Percentiles rank a stretch among this genome's conserved stretches.
Evolutionary conservation across 2,113 vertebrate genomes (phyloP).

Genomic region (Strix uralensis): DNA sequence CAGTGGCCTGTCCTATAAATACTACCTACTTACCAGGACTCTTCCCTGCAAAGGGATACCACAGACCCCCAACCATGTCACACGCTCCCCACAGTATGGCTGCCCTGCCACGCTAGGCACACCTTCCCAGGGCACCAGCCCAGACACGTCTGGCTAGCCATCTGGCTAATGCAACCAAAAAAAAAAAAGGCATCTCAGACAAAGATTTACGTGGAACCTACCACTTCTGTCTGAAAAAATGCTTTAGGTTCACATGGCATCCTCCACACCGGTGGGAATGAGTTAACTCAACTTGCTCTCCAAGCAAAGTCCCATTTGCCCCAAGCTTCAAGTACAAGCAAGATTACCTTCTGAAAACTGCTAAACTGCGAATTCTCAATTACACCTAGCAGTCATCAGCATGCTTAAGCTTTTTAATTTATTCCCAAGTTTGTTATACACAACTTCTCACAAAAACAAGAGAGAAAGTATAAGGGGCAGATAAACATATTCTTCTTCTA

Average conservation of each 20-base stretch:
- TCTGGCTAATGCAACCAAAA: not conserved
- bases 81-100: fast-evolving
- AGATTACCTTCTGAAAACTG: not conserved
- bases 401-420: not conserved
- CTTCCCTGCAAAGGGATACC: not conserved
- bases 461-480: not conserved
- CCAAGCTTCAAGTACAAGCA: not conserved
- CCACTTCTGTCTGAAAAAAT: not conserved
- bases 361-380: not conserved
- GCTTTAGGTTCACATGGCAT: not conserved
- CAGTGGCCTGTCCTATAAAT: not conserved
- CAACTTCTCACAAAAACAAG: not conserved
- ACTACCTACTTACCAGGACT: not conserved
- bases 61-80: not conserved
- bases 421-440: not conserved
- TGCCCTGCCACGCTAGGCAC: not conserved
- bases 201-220: not conserved
- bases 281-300: not conserved
- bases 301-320: not conserved
- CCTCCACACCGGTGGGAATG: not conserved
- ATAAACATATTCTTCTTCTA: not conserved
- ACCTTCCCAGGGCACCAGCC: not conserved
- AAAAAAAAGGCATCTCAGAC: not conserved
- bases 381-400: not conserved
- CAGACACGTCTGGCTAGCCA: not conserved